Percentiles rank a stretch among this genome's conserved stretches.
phyloP scores from a whole-genome alignment of 2,888 invertebrate genomes.

The Nipponacmea schrenckii region DNA sequence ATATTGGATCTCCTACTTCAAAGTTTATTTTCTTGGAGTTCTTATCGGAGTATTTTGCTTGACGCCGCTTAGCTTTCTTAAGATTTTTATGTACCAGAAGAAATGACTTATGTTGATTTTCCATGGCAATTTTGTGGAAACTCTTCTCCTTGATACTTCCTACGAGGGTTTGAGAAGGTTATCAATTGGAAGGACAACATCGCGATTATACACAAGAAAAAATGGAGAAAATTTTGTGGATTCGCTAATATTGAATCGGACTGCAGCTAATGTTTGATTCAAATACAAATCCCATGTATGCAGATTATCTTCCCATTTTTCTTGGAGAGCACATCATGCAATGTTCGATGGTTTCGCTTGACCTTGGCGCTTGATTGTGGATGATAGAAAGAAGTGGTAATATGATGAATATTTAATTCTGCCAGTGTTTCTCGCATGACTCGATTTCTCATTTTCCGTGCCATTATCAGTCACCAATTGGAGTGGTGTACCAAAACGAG shows the following conservation, averaged over 20 bases:
- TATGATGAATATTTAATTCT: constrained; percentile 11
- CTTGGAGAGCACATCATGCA: too few species aligned
- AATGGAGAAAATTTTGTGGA: too few species aligned
- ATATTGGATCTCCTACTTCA: too few species aligned
- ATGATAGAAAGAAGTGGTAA: constrained; percentile 13
- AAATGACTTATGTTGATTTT: constrained; percentile 16
- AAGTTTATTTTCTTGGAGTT: too few species aligned
- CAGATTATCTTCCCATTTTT: too few species aligned
- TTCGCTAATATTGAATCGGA: too few species aligned
- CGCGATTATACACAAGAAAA: constrained; percentile 9
- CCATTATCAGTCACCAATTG: constrained; percentile 28
- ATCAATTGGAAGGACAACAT: constrained; percentile 8
- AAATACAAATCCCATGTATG: too few species aligned
- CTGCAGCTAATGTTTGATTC: too few species aligned
- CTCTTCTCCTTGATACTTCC: constrained; percentile 7
- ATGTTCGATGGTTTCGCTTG: too few species aligned
- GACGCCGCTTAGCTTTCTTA: neutral
- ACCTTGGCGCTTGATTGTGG: too few species aligned
- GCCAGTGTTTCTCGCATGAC: constrained; percentile 15
- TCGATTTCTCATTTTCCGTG: constrained; percentile 19
- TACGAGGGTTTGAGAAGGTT: constrained; percentile 6
- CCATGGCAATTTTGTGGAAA: constrained; percentile 3
- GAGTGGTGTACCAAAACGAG: too few species aligned
- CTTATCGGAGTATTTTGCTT: constrained; percentile 1
- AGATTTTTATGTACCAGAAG: too few species aligned